phyloP scores from a whole-genome alignment of 1,140 invertebrate genomes.

The Sarcophaga bullata region DNA sequence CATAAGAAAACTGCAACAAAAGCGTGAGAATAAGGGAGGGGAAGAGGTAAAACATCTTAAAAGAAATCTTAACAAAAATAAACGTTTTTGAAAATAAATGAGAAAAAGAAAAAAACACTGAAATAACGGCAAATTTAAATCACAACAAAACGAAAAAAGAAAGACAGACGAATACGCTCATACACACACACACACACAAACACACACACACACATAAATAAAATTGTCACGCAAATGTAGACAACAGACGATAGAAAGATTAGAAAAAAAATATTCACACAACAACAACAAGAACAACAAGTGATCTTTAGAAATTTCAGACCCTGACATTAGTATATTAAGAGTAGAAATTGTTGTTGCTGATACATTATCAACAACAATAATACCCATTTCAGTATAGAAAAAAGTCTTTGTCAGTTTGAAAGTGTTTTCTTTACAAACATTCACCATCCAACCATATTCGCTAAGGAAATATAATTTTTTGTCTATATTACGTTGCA shows the following conservation, averaged over 20 bases:
- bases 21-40: background rate
- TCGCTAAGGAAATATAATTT: too few relatives aligned
- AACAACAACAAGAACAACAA: background rate
- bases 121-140: background rate
- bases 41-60: too few relatives aligned
- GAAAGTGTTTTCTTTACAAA: too few relatives aligned
- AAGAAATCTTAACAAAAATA: too few relatives aligned
- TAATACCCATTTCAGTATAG: too few relatives aligned
- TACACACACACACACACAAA: too few relatives aligned
- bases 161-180: background rate
- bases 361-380: background rate
- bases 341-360: background rate
- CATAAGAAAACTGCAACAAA: slow-evolving; percentile 31
- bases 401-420: too few relatives aligned
- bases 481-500: too few relatives aligned
- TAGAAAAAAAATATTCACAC: background rate
- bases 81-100: too few relatives aligned
- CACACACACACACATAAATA: background rate
- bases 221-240: slow-evolving; percentile 31
- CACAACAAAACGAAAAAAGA: slow-evolving; percentile 15
- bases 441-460: too few relatives aligned
- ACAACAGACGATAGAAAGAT: background rate
- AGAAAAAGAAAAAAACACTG: background rate
- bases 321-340: slow-evolving; percentile 31
- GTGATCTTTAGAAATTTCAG: slow-evolving; percentile 26